These are phyloP conservation scores for Gopherus evgoodei DNA, from an alignment of 2,113 vertebrate genomes.

Conservation along the genomic window DNA sequence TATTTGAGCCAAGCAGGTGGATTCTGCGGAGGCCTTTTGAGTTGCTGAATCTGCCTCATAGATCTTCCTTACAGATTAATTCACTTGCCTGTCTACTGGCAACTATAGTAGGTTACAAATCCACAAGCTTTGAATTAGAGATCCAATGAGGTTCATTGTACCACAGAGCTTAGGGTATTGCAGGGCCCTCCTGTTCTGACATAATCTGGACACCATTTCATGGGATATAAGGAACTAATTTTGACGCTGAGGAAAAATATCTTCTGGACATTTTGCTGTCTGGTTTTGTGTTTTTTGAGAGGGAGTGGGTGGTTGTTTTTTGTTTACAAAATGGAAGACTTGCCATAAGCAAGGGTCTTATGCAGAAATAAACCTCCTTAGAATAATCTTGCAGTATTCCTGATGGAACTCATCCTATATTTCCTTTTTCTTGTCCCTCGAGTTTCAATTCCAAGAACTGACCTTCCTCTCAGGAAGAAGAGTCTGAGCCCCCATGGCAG, in stretches of 20 bases:
- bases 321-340: conserved; percentile 13
- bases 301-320: background rate
- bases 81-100: background rate
- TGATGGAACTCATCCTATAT: background rate
- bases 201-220: background rate
- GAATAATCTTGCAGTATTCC: conserved; percentile 33
- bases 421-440: conserved; percentile 42
- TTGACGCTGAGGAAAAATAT: background rate
- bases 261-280: background rate
- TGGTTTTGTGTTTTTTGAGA: background rate
- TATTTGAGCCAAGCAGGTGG: background rate
- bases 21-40: background rate
- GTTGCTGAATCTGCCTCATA: background rate
- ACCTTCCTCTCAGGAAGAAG: background rate
- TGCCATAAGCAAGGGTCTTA: background rate
- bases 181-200: background rate
- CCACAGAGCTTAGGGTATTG: background rate
- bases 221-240: background rate
- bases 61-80: background rate
- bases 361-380: background rate
- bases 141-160: background rate
- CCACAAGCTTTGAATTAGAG: background rate
- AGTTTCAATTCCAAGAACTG: background rate
- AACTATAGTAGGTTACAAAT: background rate
- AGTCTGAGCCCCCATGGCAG: background rate